Conservation (phyloP, 2,113 vertebrate species). For the Herpetotheres cachinnans region DNA sequence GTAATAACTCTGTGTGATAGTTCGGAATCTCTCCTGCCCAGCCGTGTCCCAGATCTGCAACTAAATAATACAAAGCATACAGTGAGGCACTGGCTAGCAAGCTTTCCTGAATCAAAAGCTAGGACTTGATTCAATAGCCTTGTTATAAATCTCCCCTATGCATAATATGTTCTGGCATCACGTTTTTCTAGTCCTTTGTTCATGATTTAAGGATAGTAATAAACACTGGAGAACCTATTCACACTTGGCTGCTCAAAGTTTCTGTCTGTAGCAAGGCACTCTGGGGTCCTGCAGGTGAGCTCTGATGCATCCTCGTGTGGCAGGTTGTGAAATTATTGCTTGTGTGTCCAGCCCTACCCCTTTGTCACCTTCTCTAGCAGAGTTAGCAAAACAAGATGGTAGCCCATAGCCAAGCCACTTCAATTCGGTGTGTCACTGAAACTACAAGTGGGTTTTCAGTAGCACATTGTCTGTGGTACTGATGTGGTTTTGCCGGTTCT, state of each 20-base stretch:
- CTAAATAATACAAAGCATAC: slow-evolving; percentile 45
- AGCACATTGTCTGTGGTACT: neutral
- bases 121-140: neutral
- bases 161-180: neutral
- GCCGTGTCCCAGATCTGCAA: slow-evolving; percentile 92
- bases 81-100: neutral
- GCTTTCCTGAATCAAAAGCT: neutral
- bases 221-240: neutral
- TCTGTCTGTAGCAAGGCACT: neutral
- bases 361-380: neutral
- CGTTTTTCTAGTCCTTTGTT: neutral
- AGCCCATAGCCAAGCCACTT: neutral
- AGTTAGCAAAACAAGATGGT: neutral
- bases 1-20: slow-evolving; percentile 90
- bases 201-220: neutral
- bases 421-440: neutral
- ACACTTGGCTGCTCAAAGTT: neutral
- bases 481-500: neutral
- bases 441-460: neutral
- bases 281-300: neutral
- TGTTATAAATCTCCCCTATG: neutral
- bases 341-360: neutral
- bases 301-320: neutral
- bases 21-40: slow-evolving; percentile 87
- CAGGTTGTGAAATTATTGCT: neutral